Evolutionary conservation across 2,113 vertebrate species (phyloP).

Genomic region (Gymnobelideus leadbeateri): DNA sequence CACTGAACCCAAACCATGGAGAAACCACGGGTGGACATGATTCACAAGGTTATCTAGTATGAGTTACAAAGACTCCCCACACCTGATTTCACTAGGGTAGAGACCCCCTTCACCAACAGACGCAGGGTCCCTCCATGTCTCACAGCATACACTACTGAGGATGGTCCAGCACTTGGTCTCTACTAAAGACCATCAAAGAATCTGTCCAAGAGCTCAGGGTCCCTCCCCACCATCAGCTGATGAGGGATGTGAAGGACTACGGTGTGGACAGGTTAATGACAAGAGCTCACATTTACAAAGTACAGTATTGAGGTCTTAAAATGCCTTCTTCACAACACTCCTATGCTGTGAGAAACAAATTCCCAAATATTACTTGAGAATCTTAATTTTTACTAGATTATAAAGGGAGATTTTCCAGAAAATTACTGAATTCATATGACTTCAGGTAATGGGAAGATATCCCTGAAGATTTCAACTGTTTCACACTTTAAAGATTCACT

Average conservation of each 20-base stretch:
- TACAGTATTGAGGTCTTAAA: not conserved
- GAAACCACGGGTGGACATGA: not conserved
- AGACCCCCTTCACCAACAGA: not conserved
- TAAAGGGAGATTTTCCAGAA: slow-evolving; percentile 50
- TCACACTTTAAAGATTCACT: slow-evolving; percentile 60
- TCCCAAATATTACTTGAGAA: slow-evolving; percentile 11
- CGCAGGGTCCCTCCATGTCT: not conserved
- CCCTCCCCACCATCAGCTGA: not conserved
- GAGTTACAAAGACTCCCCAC: not conserved
- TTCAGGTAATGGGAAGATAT: slow-evolving; percentile 24
- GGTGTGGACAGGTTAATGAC: not conserved
- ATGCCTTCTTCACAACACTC: not conserved
- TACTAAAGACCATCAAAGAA: not conserved
- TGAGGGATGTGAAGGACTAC: not conserved
- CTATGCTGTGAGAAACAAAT: not conserved
- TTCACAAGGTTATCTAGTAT: no score
- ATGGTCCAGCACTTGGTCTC: not conserved
- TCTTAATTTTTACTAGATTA: slow-evolving; percentile 34
- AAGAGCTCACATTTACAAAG: no score
- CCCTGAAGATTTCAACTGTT: slow-evolving; percentile 37
- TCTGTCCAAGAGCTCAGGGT: not conserved
- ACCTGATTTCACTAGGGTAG: not conserved
- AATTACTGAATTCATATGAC: not conserved
- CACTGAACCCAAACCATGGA: not conserved
- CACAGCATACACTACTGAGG: not conserved